Evolutionary conservation across 2,797 vertebrate genomes (phyloP).

Genomic region (Heteromormyrus szaboi): DNA sequence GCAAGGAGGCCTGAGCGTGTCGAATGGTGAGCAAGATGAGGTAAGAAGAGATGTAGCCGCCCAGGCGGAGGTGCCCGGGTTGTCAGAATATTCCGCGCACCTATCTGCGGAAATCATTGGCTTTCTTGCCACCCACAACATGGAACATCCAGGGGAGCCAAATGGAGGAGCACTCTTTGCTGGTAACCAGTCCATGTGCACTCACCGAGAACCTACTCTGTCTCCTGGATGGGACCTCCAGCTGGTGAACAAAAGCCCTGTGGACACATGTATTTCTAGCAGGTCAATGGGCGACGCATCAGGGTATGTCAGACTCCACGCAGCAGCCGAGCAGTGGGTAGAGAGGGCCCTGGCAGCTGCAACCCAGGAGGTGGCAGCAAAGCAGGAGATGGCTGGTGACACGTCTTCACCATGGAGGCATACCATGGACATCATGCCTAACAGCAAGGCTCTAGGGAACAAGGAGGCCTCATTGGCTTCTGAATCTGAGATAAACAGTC

Average conservation of each 20-base stretch:
- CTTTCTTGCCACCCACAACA: conserved; percentile 24
- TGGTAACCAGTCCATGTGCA: background rate
- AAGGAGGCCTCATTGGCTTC: background rate
- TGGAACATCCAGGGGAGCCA: background rate
- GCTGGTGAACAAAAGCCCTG: background rate
- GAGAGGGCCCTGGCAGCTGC: conserved; percentile 48
- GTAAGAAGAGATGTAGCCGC: background rate
- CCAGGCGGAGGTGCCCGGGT: conserved; percentile 14
- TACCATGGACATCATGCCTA: background rate
- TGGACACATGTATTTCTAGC: background rate
- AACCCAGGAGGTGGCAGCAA: conserved; percentile 37
- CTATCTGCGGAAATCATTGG: conserved; percentile 52
- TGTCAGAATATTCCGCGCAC: conserved; percentile 48
- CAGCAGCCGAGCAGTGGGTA: conserved; percentile 43
- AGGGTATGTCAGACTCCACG: conserved; percentile 13
- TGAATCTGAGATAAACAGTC: conserved; percentile 14
- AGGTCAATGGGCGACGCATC: background rate
- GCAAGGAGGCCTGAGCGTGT: background rate
- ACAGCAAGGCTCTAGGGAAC: conserved; percentile 11
- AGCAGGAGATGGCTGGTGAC: background rate
- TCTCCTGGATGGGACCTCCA: background rate
- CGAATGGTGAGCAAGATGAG: conserved; percentile 14
- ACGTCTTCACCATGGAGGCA: background rate
- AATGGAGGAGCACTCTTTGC: too few species aligned
- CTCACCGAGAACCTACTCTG: background rate